Percentiles rank a stretch among this genome's conserved stretches.
phyloP scores from a whole-genome alignment of 1,140 invertebrate species.

The Pemphigus obesinymphae region DNA sequence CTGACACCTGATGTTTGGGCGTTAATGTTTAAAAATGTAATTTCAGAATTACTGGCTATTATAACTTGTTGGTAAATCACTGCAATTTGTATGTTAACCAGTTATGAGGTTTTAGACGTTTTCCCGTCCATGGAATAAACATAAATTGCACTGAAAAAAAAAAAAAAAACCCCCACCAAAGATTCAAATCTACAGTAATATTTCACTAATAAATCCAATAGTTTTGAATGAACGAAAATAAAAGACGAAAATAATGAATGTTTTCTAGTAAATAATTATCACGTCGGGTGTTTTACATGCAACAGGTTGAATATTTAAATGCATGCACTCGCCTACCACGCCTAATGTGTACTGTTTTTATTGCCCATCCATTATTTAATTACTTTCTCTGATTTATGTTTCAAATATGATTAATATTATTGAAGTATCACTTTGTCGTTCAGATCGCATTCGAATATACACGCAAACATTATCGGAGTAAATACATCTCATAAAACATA shows the following conservation, averaged over 20 bases:
- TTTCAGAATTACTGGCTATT: not conserved
- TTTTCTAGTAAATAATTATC: not conserved
- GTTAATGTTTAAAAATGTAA: constrained; percentile 36
- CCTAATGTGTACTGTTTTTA: not conserved
- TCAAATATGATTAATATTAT: not conserved
- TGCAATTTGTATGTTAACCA: not conserved
- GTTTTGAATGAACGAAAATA: not conserved
- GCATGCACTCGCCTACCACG: not conserved
- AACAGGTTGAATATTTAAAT: not conserved
- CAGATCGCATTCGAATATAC: not conserved
- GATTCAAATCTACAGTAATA: not conserved
- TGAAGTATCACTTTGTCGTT: constrained; percentile 14
- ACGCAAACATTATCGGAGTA: not conserved
- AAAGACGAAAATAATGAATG: not conserved
- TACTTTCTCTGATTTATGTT: constrained; percentile 1
- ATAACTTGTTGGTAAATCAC: constrained; percentile 22
- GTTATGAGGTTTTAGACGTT: constrained; percentile 8
- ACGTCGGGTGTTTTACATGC: not conserved
- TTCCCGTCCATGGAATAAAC: not conserved
- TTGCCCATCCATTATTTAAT: not conserved
- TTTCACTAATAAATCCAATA: not conserved
- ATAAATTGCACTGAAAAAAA: not conserved
- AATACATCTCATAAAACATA: constrained; percentile 1
- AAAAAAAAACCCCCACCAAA: not conserved
- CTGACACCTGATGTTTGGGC: constrained; percentile 9